Evolutionary conservation across 92 coral and sea anemone species (phyloP).

Genomic region (Paragorgia papillata): DNA sequence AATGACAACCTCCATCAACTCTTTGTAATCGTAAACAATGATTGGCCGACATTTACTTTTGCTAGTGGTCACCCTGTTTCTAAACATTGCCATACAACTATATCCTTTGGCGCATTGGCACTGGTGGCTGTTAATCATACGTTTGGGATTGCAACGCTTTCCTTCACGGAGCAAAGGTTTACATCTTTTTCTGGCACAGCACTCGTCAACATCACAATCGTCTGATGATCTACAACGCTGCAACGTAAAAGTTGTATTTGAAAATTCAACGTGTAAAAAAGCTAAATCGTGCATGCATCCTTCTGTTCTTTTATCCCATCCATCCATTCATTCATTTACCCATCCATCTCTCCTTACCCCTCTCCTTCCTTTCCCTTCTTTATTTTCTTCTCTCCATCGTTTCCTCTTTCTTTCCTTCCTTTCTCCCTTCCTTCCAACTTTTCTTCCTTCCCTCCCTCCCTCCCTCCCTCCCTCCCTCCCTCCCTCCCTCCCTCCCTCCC

Average conservation of each 20-base stretch:
- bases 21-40: neutral
- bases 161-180: neutral
- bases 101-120: neutral
- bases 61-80: neutral
- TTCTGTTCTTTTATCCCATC: no score
- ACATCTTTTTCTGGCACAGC: slow-evolving; percentile 17
- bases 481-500: no score
- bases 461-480: no score
- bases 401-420: no score
- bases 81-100: neutral
- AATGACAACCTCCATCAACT: neutral
- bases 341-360: no score
- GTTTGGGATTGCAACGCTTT: neutral
- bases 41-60: slow-evolving; percentile 10
- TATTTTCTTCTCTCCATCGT: no score
- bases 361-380: no score
- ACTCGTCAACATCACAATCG: slow-evolving; percentile 9
- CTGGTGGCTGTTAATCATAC: neutral
- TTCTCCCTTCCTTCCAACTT: no score
- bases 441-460: no score
- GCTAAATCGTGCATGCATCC: no score
- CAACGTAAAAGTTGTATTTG: neutral
- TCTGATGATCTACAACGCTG: neutral
- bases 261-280: no score
- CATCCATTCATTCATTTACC: no score